phyloP scores from a whole-genome alignment of 2,113 vertebrate species.

The Peromyscus maniculatus region DNA sequence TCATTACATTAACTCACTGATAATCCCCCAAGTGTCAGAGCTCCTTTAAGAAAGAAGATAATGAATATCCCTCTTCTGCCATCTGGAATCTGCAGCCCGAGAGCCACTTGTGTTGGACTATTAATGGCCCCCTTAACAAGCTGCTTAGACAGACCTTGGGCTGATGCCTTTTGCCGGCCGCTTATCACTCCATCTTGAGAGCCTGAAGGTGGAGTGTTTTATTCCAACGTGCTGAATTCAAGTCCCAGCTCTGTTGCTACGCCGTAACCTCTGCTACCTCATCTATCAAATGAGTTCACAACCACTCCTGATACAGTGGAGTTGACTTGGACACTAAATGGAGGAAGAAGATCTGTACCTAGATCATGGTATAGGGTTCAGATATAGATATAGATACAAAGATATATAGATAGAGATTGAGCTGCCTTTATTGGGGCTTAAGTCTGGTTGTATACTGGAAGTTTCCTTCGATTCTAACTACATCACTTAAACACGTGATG shows the following conservation, averaged over 20 bases:
- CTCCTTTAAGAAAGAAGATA: conserved; percentile 68
- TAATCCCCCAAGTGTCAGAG: conserved; percentile 66
- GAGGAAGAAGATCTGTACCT: no score
- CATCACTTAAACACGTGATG: not conserved
- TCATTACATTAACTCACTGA: conserved; percentile 76
- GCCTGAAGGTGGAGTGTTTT: not conserved
- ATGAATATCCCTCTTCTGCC: conserved; percentile 67
- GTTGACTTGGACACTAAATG: not conserved
- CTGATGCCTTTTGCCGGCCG: not conserved
- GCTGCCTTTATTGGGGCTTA: not conserved
- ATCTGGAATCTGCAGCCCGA: conserved; percentile 69
- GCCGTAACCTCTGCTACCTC: not conserved
- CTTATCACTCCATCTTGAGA: conserved; percentile 14
- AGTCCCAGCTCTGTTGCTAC: not conserved
- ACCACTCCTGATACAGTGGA: not conserved
- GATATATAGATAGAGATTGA: not conserved
- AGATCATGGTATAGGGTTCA: not conserved
- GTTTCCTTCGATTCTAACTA: not conserved
- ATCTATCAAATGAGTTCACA: not conserved
- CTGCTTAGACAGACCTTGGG: not conserved
- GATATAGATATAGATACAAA: not conserved
- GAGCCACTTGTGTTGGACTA: not conserved
- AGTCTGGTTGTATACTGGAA: not conserved
- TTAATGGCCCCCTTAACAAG: conserved; percentile 67
- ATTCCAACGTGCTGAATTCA: not conserved